These are phyloP conservation scores for Neotragus pygmaeus DNA, from an alignment of 2,113 vertebrate species.

Conservation along the genomic window DNA sequence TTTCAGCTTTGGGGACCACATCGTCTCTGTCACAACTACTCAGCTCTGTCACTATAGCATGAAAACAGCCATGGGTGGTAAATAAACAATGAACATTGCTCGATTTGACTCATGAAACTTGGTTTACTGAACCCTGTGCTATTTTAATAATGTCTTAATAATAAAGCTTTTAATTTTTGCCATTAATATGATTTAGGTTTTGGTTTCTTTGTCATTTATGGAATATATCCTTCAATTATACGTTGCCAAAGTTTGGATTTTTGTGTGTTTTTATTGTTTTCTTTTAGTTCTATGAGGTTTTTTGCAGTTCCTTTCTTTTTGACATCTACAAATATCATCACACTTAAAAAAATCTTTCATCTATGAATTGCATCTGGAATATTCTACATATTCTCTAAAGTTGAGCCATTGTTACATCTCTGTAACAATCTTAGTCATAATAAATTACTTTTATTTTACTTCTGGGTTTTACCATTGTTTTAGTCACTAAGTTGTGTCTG, in stretches of 20 bases:
- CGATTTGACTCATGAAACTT: background rate
- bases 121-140: background rate
- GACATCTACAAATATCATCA: background rate
- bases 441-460: background rate
- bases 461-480: background rate
- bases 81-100: background rate
- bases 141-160: background rate
- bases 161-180: background rate
- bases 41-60: background rate
- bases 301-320: background rate
- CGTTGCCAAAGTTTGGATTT: background rate
- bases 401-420: background rate
- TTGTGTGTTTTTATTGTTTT: background rate
- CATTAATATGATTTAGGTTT: background rate
- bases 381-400: background rate
- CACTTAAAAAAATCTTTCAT: background rate
- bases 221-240: background rate
- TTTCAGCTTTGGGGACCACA: background rate
- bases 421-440: background rate
- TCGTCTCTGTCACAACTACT: background rate
- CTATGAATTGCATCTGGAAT: background rate
- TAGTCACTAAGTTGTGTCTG: background rate
- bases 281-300: background rate
- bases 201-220: background rate
- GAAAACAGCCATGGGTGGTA: background rate